phyloP scores from a whole-genome alignment of 1,140 invertebrate genomes.

The Drosophila orosa region DNA sequence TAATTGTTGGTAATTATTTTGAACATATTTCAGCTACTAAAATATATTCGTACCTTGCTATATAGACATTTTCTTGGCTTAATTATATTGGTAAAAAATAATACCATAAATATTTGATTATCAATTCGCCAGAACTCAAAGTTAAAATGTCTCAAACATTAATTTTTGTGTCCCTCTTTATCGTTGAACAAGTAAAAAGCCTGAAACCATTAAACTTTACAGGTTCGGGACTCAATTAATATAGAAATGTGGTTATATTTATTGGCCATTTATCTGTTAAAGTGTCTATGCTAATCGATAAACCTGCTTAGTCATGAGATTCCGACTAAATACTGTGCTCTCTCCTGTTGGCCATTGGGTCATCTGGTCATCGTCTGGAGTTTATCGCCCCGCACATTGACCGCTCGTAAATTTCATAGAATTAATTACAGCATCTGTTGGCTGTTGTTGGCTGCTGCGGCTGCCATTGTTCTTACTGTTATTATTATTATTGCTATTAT shows the following conservation, averaged over 20 bases:
- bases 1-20: not conserved
- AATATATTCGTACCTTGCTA: too few species aligned
- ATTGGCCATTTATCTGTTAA: constrained; percentile 8
- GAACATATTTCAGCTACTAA: too few species aligned
- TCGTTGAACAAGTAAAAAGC: not conserved
- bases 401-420: constrained; percentile 52
- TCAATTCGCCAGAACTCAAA: not conserved
- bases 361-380: constrained; percentile 43
- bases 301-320: constrained; percentile 25
- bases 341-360: constrained; percentile 26
- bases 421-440: constrained; percentile 58
- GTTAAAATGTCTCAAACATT: not conserved
- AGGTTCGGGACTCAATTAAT: not conserved
- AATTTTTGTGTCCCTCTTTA: not conserved
- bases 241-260: not conserved
- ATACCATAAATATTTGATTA: not conserved
- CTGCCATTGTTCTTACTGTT: constrained; percentile 16
- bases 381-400: constrained; percentile 31
- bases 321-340: not conserved
- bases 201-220: not conserved
- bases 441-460: constrained; percentile 12
- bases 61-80: too few species aligned
- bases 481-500: constrained; percentile 56
- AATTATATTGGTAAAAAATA: not conserved
- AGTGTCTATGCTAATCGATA: constrained; percentile 7